Conservation (phyloP, 2,113 vertebrate genomes). For the Thinocorus orbignyianus region DNA sequence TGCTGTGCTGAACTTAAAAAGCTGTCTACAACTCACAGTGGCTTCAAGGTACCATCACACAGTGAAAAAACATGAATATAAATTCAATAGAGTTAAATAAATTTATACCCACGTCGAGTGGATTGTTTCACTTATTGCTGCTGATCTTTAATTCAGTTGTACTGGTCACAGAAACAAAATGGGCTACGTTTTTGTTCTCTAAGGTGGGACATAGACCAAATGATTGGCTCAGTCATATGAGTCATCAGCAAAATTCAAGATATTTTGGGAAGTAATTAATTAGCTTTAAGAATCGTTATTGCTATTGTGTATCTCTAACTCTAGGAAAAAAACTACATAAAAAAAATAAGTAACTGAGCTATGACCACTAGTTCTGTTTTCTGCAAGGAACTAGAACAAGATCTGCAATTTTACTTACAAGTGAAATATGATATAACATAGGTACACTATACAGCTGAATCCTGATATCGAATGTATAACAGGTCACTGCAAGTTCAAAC, state of each 20-base stretch:
- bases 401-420: background rate
- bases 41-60: background rate
- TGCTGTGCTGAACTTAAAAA: background rate
- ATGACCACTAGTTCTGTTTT: background rate
- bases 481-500: background rate
- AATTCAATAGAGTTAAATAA: background rate
- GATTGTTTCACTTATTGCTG: background rate
- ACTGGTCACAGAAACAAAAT: background rate
- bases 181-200: background rate
- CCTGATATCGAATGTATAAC: background rate
- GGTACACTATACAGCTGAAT: background rate
- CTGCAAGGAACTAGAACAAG: background rate
- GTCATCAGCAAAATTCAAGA: background rate
- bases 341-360: background rate
- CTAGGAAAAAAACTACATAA: background rate
- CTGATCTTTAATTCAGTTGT: background rate
- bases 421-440: background rate
- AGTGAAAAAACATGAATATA: background rate
- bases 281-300: background rate
- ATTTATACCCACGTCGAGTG: background rate
- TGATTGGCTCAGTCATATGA: background rate
- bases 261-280: background rate
- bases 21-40: background rate
- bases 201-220: background rate
- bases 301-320: background rate